A percentile compares a stretch with the other conserved stretches of the same genome.
Evolutionary conservation across 2,797 vertebrate species (phyloP).

Genomic region (Myiotriccus ornatus): DNA sequence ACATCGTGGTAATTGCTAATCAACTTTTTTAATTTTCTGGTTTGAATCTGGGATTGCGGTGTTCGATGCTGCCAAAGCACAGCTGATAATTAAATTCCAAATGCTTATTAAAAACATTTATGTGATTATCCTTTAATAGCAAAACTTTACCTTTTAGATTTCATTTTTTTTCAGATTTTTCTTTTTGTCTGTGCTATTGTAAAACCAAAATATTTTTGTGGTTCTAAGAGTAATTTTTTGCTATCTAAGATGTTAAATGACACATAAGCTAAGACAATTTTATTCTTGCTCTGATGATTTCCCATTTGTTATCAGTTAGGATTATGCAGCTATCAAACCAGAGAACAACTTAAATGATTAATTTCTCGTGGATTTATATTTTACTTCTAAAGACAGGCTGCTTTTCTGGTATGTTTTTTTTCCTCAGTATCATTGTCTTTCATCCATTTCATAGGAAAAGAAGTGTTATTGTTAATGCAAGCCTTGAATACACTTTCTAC

Average conservation of each 20-base stretch:
- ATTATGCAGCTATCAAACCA: neutral
- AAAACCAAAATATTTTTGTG: neutral
- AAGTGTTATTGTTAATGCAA: conserved; percentile 95
- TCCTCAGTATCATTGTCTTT: neutral
- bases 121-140: neutral
- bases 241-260: neutral
- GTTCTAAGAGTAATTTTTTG: neutral
- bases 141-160: neutral
- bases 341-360: neutral
- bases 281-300: neutral
- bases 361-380: neutral
- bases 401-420: neutral
- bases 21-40: neutral
- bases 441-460: conserved; percentile 85
- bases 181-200: neutral
- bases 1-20: neutral
- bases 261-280: neutral
- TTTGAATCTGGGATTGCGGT: neutral
- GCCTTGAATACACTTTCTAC: conserved; percentile 91
- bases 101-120: neutral
- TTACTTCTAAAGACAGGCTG: neutral
- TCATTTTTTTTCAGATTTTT: neutral
- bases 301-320: neutral
- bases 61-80: neutral
- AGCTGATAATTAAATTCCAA: neutral